Evolutionary conservation across 2,797 vertebrate species (phyloP).

Genomic region (Rallus crepitans): DNA sequence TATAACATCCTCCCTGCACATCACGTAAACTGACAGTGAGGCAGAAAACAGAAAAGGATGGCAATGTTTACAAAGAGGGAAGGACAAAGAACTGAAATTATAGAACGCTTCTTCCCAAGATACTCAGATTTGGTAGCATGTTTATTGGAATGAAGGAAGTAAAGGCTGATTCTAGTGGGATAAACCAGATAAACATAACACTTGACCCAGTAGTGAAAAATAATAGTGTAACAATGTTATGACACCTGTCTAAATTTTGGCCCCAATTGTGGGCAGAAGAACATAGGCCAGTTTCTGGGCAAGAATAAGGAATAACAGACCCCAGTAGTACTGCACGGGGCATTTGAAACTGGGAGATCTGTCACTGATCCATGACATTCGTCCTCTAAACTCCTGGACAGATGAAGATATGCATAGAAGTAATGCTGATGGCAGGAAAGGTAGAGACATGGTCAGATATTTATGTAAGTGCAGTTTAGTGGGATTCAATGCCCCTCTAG

Average conservation of each 20-base stretch:
- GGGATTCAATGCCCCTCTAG: neutral
- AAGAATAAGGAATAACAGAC: neutral
- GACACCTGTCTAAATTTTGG: neutral
- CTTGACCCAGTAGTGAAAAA: neutral
- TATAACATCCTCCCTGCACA: neutral
- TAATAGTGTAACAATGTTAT: neutral
- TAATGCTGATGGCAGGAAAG: neutral
- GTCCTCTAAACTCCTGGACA: neutral
- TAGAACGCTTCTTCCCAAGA: neutral
- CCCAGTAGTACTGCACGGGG: neutral
- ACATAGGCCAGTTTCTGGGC: neutral
- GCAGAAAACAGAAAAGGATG: neutral
- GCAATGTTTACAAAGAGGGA: neutral
- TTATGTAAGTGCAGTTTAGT: neutral
- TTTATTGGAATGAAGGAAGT: neutral
- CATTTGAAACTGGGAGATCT: neutral
- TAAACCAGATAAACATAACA: constrained; percentile 14
- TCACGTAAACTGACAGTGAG: neutral
- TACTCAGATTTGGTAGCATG: neutral
- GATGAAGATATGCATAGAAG: neutral
- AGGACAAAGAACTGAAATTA: constrained; percentile 7
- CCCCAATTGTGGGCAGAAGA: neutral
- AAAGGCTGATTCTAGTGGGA: neutral
- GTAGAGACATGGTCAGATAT: neutral
- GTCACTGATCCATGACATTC: neutral